These are phyloP conservation scores for Cryptophagus acutangulus DNA, from an alignment of 2,888 invertebrate genomes.

Conservation along the genomic window DNA sequence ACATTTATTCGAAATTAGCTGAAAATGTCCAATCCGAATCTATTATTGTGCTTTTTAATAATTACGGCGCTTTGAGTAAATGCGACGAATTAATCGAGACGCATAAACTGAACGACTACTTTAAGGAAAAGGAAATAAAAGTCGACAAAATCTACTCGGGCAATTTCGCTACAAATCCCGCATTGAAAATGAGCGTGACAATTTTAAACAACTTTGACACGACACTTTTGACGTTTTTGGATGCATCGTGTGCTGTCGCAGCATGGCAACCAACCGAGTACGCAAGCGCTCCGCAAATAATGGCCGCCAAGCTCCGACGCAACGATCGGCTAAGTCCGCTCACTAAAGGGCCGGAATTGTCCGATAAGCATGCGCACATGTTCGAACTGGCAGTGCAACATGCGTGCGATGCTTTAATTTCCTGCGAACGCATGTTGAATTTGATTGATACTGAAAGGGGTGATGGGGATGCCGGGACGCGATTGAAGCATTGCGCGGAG, in stretches of 20 bases:
- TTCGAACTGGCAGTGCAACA: conserved; percentile 42
- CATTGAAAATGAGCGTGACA: conserved; percentile 53
- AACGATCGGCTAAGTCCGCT: conserved; percentile 25
- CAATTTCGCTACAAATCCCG: conserved; percentile 24
- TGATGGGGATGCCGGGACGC: conserved; percentile 69
- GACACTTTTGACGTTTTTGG: conserved; percentile 54
- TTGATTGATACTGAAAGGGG: conserved; percentile 63
- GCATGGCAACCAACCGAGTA: conserved; percentile 26
- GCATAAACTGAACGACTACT: conserved; percentile 38
- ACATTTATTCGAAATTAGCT: not conserved
- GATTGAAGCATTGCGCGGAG: conserved; percentile 37
- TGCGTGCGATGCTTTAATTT: conserved; percentile 54
- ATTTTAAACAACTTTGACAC: conserved; percentile 54
- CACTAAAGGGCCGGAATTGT: conserved; percentile 41
- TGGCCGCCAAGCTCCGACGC: conserved; percentile 21
- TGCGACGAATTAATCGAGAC: conserved; percentile 66
- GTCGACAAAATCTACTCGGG: conserved; percentile 30
- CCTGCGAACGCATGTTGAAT: conserved; percentile 59
- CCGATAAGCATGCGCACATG: conserved; percentile 32
- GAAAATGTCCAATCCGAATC: conserved; percentile 9
- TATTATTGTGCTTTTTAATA: conserved; percentile 70
- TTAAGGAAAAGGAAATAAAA: conserved; percentile 28
- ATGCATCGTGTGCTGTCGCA: conserved; percentile 55
- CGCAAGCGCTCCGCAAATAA: not conserved
- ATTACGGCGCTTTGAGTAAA: conserved; percentile 65